Evolutionary conservation across 2,113 vertebrate genomes (phyloP), one percentile per base, ranked within the genome.

Genomic region (Lutjanus erythropterus): DNA sequence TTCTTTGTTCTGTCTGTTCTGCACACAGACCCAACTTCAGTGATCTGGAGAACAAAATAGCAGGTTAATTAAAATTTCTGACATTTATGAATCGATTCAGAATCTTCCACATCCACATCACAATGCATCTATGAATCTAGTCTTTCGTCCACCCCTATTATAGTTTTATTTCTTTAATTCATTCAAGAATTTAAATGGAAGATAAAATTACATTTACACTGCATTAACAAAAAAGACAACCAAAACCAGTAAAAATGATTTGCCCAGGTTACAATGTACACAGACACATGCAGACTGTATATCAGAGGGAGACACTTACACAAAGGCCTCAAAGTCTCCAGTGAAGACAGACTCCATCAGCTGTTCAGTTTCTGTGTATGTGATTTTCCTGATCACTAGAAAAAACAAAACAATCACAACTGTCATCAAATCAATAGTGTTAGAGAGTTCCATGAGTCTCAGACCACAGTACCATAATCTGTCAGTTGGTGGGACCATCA

Each of bases 11-110:
- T 1, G 39, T 59, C 2, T 61, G 52, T 19, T 50, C 75, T 65
- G 65, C 76, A 62, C 23, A 41, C 37, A 68, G 44, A 80, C 4
- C 49, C 58, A 55, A 23, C 25, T 56, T 64, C 33, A 59, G 3
- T 41, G 33, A 77, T 73, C 80, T 87, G 76, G 7, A 69, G 31
- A 68, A 73, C 11, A n/a, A 53, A 12, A 53, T 1, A 31, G 1
- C 2, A 41, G 16, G 8, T 29, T 9, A 15, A 60, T 6, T 25
- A 9, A 8, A 52, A n/a, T n/a, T n/a, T n/a, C n/a, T n/a, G n/a
- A n/a, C n/a, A n/a, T n/a, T n/a, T n/a, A n/a, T n/a, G n/a, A n/a
- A n/a, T n/a, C n/a, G n/a, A n/a, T n/a, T n/a, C n/a, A n/a, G n/a
- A n/a, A n/a, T n/a, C n/a, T n/a, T n/a, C n/a, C n/a, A n/a, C n/a